Conservation (phyloP, 2,113 vertebrate species). For the Alethe diademata region DNA sequence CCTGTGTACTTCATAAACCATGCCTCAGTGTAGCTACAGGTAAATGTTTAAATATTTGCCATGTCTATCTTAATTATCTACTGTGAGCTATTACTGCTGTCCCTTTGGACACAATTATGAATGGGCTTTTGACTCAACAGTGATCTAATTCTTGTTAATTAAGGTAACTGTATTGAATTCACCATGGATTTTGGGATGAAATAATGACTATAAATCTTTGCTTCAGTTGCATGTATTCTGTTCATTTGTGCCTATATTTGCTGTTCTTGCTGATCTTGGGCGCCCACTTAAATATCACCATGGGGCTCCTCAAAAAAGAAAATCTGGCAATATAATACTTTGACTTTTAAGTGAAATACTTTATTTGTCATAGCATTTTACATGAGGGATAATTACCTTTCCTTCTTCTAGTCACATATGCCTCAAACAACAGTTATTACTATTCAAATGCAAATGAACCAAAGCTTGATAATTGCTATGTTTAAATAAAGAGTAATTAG, state of each 20-base stretch:
- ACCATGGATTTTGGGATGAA: slow-evolving; percentile 43
- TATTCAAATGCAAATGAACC: slow-evolving; percentile 10
- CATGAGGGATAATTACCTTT: slow-evolving; percentile 16
- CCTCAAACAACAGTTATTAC: slow-evolving; percentile 35
- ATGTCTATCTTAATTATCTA: slow-evolving; percentile 63
- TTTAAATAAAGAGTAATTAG: slow-evolving; percentile 44
- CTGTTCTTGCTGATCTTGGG: not conserved
- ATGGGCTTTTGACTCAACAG: slow-evolving; percentile 55
- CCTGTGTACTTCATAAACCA: not conserved
- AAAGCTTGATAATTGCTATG: slow-evolving; percentile 31
- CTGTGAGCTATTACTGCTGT: slow-evolving; percentile 38
- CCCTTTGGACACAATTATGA: slow-evolving; percentile 67
- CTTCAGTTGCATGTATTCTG: not conserved
- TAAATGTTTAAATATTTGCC: slow-evolving; percentile 55
- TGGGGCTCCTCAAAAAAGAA: slow-evolving; percentile 23
- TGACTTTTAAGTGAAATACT: slow-evolving; percentile 31
- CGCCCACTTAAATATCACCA: slow-evolving; percentile 7
- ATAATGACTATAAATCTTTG: slow-evolving; percentile 57
- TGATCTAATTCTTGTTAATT: slow-evolving; percentile 73
- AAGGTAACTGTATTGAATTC: slow-evolving; percentile 64
- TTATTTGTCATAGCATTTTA: slow-evolving; percentile 58
- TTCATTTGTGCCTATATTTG: slow-evolving; percentile 5
- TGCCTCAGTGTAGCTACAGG: not conserved
- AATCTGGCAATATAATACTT: slow-evolving; percentile 28
- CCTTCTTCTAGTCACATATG: not conserved